Base-by-base conservation (phyloP, 2,888 invertebrate genomes). In the Ormyrus pomaceus region DNA sequence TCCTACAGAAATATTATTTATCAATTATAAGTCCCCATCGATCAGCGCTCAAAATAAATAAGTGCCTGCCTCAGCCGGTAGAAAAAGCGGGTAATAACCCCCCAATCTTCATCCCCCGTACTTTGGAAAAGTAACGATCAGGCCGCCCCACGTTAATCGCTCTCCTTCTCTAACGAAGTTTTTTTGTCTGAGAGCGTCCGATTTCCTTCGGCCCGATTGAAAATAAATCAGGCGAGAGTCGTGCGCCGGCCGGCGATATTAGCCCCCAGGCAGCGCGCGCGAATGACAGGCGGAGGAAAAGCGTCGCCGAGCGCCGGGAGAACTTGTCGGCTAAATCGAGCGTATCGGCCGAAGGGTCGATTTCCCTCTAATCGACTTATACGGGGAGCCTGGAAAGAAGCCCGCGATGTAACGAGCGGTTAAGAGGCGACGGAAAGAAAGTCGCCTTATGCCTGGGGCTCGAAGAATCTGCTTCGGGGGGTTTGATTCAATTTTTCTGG, bases 301-400 rank as follows among this genome's bases (percentile, higher is more conserved):
- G 81, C 62, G 7, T 56, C n/a, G 62, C 34, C 34, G 34, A 2
- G 34, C 34, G 34, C 34, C 34, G 34, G 0, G 51, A 64, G 55
- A 65, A 74, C 66, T 74, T 74, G 77, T 56, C 64, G 74, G 62
- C 46, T 69, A 82, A 82, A 82, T 82, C 80, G 82, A 82, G 80
- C 82, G 80, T 78, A 72, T 78, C 64, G 76, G 62, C 53, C 71
- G 65, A 34, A 75, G 80, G 80, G 64, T 82, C 78, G 82, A 82
- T 82, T 82, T 81, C 79, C 73, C 77, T 77, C 79, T 82, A 81
- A 82, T 79, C 81, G 82, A 82, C 81, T 82, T 82, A 34, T 34
- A 82, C 53, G 61, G 48, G 48, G 34, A 34, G 34, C 3, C 51
- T 55, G 50, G 19, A 70, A 48, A 46, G 70, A 69, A 70, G 79